Conservation (phyloP, 2,888 invertebrate genomes). For the Cryptus armator region DNA sequence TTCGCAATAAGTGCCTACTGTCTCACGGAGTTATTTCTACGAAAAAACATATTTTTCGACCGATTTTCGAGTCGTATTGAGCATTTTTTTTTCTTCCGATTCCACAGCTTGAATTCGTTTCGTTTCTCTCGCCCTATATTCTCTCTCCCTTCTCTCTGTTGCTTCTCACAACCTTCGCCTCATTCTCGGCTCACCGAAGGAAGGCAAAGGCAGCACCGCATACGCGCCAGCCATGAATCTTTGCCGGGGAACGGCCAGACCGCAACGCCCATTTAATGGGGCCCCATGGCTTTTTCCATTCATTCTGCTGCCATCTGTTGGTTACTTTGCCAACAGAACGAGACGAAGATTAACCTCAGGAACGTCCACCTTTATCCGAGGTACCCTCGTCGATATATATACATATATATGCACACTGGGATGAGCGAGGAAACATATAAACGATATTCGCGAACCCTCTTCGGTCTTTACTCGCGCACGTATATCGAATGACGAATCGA, state of each 20-base stretch:
- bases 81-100: conserved; percentile 42
- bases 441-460: conserved; percentile 38
- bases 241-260: conserved; percentile 78
- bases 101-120: conserved; percentile 44
- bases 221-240: conserved; percentile 84
- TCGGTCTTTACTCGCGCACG: conserved; percentile 46
- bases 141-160: conserved; percentile 59
- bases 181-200: conserved; percentile 2
- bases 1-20: background rate
- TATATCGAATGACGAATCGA: conserved; percentile 68
- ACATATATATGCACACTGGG: background rate
- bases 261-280: conserved; percentile 85
- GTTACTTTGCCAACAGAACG: conserved; percentile 69
- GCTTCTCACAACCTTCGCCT: conserved; percentile 21
- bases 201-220: conserved; percentile 39
- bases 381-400: conserved; percentile 46
- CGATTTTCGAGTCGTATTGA: background rate
- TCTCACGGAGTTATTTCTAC: background rate
- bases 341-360: conserved; percentile 67
- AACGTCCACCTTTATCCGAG: conserved; percentile 59
- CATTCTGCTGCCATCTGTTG: conserved; percentile 82
- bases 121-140: conserved; percentile 31
- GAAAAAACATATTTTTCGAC: background rate
- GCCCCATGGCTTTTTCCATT: conserved; percentile 84
- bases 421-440: conserved; percentile 30